Conservation (phyloP, 2,797 vertebrate species). For the Notamacropus eugenii region DNA sequence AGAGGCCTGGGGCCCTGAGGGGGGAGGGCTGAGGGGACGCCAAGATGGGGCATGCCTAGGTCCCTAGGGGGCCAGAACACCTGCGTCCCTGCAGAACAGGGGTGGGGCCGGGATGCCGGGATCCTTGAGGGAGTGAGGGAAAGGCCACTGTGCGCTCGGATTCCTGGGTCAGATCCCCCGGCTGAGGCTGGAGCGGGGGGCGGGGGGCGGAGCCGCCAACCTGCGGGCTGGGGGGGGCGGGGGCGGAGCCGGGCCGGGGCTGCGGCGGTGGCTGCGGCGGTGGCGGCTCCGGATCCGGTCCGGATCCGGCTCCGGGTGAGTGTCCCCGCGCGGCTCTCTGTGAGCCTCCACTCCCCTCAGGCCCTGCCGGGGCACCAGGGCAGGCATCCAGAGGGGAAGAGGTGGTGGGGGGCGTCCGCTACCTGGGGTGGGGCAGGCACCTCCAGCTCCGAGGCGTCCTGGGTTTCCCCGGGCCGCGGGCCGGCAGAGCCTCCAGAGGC, state of each 20-base stretch:
- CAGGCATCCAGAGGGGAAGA: no score
- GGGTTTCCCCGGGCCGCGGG: background rate
- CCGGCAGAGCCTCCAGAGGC: slow-evolving; percentile 19
- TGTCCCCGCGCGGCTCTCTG: background rate
- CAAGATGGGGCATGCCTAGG: background rate
- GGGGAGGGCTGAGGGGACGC: no score
- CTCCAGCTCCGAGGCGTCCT: slow-evolving; percentile 26
- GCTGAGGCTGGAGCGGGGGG: background rate
- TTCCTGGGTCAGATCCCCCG: background rate
- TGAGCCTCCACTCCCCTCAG: background rate
- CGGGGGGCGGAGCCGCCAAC: slow-evolving; percentile 68
- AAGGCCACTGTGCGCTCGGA: background rate
- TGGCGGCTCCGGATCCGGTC: slow-evolving; percentile 48
- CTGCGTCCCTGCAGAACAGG: background rate
- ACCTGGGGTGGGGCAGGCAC: slow-evolving; percentile 66
- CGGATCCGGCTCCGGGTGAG: slow-evolving; percentile 11
- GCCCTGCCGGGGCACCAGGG: background rate
- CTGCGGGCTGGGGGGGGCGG: slow-evolving; percentile 63
- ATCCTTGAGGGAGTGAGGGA: background rate
- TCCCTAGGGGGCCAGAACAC: slow-evolving; percentile 32
- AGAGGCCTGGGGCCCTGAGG: background rate
- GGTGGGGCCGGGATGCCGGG: background rate
- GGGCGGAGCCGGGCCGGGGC: slow-evolving; percentile 72
- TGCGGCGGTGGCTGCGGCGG: slow-evolving; percentile 57
- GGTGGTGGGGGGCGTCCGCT: background rate